Percentiles rank a stretch among this genome's conserved stretches.
These are phyloP conservation scores for Eptatretus atami DNA, from an alignment of 2,797 vertebrate species.

Conservation along the genomic window DNA sequence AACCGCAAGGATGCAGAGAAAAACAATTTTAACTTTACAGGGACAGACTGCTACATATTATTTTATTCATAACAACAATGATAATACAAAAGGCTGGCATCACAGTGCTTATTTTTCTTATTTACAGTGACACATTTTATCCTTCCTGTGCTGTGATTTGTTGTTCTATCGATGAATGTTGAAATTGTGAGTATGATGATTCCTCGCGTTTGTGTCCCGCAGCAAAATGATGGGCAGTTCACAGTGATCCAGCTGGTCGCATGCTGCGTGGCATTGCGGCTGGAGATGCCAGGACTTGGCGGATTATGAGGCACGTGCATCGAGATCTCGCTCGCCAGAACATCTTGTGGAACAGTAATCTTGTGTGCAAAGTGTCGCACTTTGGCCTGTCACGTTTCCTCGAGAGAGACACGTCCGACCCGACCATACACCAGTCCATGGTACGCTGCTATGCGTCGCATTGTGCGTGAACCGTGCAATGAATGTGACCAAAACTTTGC, in stretches of 20 bases:
- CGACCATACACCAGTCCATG: slow-evolving; percentile 86
- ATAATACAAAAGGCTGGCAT: slow-evolving; percentile 14
- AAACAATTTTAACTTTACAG: too few relatives aligned
- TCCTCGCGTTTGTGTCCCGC: slow-evolving; percentile 11
- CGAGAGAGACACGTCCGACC: slow-evolving; percentile 69
- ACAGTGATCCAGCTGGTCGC: slow-evolving; percentile 86
- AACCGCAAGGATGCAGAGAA: too few relatives aligned
- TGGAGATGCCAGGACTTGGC: slow-evolving; percentile 91
- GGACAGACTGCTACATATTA: too few relatives aligned
- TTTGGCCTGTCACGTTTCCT: slow-evolving; percentile 83
- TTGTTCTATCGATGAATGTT: neutral
- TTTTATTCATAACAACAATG: too few relatives aligned
- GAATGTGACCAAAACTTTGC: too few relatives aligned
- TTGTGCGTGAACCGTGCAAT: neutral
- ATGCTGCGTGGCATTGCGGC: slow-evolving; percentile 79
- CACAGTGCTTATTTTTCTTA: too few relatives aligned
- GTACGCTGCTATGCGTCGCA: slow-evolving; percentile 16
- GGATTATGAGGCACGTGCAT: slow-evolving; percentile 92
- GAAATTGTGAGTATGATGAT: slow-evolving; percentile 4
- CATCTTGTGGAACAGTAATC: slow-evolving; percentile 88
- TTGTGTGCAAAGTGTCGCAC: slow-evolving; percentile 94
- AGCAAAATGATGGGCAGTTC: slow-evolving; percentile 92
- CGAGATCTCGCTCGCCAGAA: slow-evolving; percentile 87
- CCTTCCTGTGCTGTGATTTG: neutral
- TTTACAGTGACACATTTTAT: neutral